Evolutionary conservation across 2,797 vertebrate genomes (phyloP).

Genomic region (Limosa lapponica): DNA sequence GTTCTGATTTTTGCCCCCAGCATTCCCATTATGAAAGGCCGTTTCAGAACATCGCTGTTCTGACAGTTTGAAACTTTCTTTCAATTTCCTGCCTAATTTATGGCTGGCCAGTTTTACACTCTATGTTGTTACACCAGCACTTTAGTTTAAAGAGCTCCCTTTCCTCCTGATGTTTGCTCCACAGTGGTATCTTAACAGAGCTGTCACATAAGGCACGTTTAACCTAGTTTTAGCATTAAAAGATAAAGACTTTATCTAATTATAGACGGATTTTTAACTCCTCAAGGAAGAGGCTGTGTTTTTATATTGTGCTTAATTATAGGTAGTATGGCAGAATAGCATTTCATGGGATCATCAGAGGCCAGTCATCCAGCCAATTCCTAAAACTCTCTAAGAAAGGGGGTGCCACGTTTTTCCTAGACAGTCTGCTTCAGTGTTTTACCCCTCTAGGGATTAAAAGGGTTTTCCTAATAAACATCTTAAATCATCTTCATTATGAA

Average conservation of each 20-base stretch:
- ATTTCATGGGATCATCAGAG: not conserved
- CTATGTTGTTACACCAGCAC: not conserved
- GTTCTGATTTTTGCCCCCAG: conserved; percentile 61
- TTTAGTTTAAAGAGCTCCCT: conserved; percentile 36
- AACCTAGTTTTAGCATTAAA: conserved; percentile 39
- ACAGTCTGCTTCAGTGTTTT: not conserved
- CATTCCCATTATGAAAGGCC: conserved; percentile 61
- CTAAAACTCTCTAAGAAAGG: not conserved
- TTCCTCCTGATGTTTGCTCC: conserved; percentile 40
- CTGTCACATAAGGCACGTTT: conserved; percentile 38
- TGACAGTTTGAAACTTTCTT: conserved; percentile 47
- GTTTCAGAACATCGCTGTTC: conserved; percentile 50
- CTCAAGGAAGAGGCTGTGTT: not conserved
- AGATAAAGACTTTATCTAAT: conserved; percentile 42
- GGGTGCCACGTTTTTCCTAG: not conserved
- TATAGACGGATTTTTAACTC: conserved; percentile 30
- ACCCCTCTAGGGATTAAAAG: not conserved
- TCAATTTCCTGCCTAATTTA: conserved; percentile 61
- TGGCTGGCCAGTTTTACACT: conserved; percentile 24
- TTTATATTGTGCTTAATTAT: conserved; percentile 24
- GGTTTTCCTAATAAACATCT: not conserved
- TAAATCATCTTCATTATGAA: not conserved
- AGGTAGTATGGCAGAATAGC: not conserved
- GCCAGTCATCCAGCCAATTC: not conserved
- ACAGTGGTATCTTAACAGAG: not conserved